Percentiles rank a stretch among this genome's conserved stretches.
Conservation (phyloP, 2,113 vertebrate genomes). For the Tragelaphus imberbis region DNA sequence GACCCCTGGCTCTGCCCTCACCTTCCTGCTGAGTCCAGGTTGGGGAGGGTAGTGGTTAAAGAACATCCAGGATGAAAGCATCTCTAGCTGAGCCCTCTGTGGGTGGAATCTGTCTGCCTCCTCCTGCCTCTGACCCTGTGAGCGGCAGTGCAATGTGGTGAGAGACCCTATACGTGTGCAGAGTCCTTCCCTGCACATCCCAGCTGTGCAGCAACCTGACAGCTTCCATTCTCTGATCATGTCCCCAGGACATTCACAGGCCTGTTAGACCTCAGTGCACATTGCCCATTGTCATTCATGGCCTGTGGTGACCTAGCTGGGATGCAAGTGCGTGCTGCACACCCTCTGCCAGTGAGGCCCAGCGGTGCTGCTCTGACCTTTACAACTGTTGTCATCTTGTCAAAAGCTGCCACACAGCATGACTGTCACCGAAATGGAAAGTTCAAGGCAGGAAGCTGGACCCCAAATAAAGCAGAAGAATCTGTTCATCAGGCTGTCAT, state of each 20-base stretch:
- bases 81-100: neutral
- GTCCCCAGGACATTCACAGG: conserved; percentile 73
- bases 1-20: neutral
- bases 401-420: conserved; percentile 75
- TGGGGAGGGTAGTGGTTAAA: neutral
- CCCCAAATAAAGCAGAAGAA: conserved; percentile 76
- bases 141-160: neutral
- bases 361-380: conserved; percentile 82
- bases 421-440: conserved; percentile 80
- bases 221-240: conserved; percentile 87
- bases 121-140: conserved; percentile 67
- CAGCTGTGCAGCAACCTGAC: conserved; percentile 82
- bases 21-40: neutral
- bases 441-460: conserved; percentile 72
- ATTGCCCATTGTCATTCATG: conserved; percentile 78
- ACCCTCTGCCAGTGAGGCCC: conserved; percentile 81
- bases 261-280: conserved; percentile 81
- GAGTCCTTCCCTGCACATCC: neutral
- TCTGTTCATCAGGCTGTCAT: conserved; percentile 24
- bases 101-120: conserved; percentile 52
- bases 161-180: neutral
- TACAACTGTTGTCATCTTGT: conserved; percentile 75
- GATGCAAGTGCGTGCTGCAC: conserved; percentile 72
- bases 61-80: neutral
- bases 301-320: conserved; percentile 56